These are phyloP conservation scores for Cyclophora punctaria DNA, from an alignment of 2,888 invertebrate genomes.

Conservation along the genomic window DNA sequence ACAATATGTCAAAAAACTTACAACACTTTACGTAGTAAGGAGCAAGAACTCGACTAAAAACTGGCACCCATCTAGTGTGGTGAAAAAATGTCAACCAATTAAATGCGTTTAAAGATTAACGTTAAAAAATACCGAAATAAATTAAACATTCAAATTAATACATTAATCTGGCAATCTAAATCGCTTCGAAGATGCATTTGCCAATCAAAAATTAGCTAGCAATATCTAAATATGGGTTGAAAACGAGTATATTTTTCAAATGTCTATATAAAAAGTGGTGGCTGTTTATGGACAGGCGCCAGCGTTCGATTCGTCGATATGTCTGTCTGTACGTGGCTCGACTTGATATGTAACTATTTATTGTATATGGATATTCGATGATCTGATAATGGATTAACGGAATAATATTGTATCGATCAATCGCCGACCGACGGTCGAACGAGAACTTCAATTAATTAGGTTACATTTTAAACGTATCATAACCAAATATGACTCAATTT, in stretches of 20 bases:
- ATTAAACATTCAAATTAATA: not conserved
- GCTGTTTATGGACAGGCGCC: slow-evolving; percentile 51
- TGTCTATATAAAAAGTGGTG: slow-evolving; percentile 47
- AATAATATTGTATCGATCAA: too few species aligned
- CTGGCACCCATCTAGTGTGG: too few species aligned
- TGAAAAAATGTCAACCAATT: too few species aligned
- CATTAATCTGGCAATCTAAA: not conserved
- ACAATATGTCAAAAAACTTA: too few species aligned
- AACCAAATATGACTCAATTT: too few species aligned
- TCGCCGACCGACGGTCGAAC: too few species aligned
- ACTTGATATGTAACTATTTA: slow-evolving; percentile 6
- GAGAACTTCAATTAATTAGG: too few species aligned
- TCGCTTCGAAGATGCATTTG: not conserved
- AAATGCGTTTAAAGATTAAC: too few species aligned
- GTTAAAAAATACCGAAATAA: too few species aligned
- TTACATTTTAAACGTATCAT: too few species aligned
- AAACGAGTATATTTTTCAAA: slow-evolving; percentile 52
- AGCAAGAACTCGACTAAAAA: too few species aligned
- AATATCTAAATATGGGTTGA: slow-evolving; percentile 1
- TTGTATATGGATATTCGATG: slow-evolving; percentile 15
- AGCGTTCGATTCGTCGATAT: slow-evolving; percentile 20
- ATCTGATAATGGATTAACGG: slow-evolving; percentile 3
- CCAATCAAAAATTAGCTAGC: not conserved
- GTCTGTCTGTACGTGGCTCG: slow-evolving; percentile 7
- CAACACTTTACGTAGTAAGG: too few species aligned